Conservation (phyloP, 2,888 invertebrate species). For the Ormyrus rosae region DNA sequence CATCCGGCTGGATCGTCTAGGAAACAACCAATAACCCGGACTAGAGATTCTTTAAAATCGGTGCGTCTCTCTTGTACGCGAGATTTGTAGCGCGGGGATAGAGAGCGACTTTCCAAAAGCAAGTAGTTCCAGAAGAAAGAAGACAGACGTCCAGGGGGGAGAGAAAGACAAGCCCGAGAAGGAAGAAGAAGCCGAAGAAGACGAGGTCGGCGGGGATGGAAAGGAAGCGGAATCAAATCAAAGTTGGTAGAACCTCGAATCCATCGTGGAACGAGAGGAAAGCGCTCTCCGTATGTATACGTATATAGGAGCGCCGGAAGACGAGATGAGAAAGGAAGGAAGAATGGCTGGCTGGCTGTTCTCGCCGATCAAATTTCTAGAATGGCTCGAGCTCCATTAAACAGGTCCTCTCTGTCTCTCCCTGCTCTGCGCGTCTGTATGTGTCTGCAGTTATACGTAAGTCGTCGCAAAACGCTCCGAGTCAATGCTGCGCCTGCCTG, state of each 20-base stretch:
- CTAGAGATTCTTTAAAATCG: slow-evolving; percentile 63
- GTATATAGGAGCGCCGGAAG: slow-evolving; percentile 25
- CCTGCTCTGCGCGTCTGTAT: slow-evolving; percentile 52
- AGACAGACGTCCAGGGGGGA: slow-evolving; percentile 55
- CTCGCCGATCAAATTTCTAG: slow-evolving; percentile 71
- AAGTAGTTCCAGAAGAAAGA: slow-evolving; percentile 46
- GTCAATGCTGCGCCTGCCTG: slow-evolving; percentile 51
- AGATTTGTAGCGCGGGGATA: slow-evolving; percentile 61
- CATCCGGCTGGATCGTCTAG: slow-evolving; percentile 56
- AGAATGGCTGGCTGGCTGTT: slow-evolving; percentile 66
- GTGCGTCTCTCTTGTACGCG: slow-evolving; percentile 51
- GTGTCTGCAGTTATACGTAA: slow-evolving; percentile 50
- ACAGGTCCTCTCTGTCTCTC: slow-evolving; percentile 58
- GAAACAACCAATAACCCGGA: slow-evolving; percentile 60
- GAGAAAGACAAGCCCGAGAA: slow-evolving; percentile 50
- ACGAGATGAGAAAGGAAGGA: slow-evolving; percentile 58
- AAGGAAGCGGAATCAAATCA: slow-evolving; percentile 69
- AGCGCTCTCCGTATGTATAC: slow-evolving; percentile 7
- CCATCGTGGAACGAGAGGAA: slow-evolving; percentile 61
- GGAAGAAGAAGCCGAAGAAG: slow-evolving; percentile 18
- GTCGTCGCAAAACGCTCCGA: slow-evolving; percentile 64
- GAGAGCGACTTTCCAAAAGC: slow-evolving; percentile 21
- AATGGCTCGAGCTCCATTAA: slow-evolving; percentile 71
- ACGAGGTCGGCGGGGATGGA: slow-evolving; percentile 15
- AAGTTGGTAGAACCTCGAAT: slow-evolving; percentile 68